phyloP scores from a whole-genome alignment of 2,113 vertebrate species.

The Muscicapa adusta region DNA sequence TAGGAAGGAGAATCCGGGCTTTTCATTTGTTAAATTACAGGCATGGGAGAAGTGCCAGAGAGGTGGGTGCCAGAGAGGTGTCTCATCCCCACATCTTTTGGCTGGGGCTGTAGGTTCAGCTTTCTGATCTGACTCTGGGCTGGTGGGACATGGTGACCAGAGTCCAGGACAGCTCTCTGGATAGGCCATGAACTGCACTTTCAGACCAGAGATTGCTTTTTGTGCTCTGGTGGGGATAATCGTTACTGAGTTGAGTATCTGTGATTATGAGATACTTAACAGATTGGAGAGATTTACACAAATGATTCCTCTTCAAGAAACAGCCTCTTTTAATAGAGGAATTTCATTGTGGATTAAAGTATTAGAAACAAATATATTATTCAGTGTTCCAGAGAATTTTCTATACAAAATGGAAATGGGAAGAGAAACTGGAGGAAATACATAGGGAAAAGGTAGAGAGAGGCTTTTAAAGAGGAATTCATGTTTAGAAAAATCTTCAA shows the following conservation, averaged over 20 bases:
- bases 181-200: neutral
- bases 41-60: neutral
- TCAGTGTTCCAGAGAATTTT: neutral
- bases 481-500: neutral
- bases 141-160: neutral
- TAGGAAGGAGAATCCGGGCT: neutral
- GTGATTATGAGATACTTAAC: neutral
- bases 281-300: neutral
- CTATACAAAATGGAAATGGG: neutral
- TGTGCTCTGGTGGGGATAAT: neutral
- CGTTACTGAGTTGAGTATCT: neutral
- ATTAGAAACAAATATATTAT: neutral
- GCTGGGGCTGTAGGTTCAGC: neutral
- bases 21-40: neutral
- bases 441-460: neutral
- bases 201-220: neutral
- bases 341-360: neutral
- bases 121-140: neutral
- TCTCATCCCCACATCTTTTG: neutral
- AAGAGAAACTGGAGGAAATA: neutral
- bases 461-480: neutral
- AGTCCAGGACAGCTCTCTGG: neutral
- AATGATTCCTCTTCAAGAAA: neutral
- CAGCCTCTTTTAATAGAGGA: neutral
- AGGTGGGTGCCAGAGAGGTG: neutral